phyloP scores from a whole-genome alignment of 30 jellyfish, hydroid and myxozoan genomes.

The Aurelia sp. region DNA sequence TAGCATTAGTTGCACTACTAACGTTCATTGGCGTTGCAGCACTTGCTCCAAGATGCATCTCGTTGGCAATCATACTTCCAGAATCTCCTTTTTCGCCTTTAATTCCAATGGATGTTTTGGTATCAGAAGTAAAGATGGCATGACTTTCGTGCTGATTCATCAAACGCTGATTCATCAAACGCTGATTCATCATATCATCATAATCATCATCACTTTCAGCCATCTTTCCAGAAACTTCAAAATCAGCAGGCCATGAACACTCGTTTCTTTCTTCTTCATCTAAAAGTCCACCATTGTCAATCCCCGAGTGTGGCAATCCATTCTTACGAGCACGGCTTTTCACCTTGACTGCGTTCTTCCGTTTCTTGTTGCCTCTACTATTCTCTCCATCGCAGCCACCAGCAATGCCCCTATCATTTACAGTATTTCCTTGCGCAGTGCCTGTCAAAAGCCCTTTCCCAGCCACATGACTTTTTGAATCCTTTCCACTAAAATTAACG shows the following conservation, averaged over 20 bases:
- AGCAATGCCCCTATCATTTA: not conserved
- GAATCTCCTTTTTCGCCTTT: not conserved
- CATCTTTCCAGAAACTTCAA: not conserved
- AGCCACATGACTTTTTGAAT: not conserved
- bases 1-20: too few relatives aligned
- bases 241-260: not conserved
- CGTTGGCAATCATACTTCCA: too few relatives aligned
- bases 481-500: not conserved
- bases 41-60: too few relatives aligned
- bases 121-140: not conserved
- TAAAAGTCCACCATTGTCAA: conserved; percentile 23
- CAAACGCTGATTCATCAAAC: too few relatives aligned
- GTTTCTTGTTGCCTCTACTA: not conserved
- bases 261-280: conserved; percentile 12
- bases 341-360: not conserved
- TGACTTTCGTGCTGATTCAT: not conserved
- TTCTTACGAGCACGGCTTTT: conserved; percentile 5
- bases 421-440: not conserved
- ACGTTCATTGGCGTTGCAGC: too few relatives aligned
- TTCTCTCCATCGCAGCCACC: too few relatives aligned
- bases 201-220: not conserved
- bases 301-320: not conserved
- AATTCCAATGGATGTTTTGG: not conserved
- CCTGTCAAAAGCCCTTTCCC: not conserved
- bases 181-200: not conserved